Conservation (phyloP, 2,113 vertebrate genomes). For the Ahaetulla prasina region DNA sequence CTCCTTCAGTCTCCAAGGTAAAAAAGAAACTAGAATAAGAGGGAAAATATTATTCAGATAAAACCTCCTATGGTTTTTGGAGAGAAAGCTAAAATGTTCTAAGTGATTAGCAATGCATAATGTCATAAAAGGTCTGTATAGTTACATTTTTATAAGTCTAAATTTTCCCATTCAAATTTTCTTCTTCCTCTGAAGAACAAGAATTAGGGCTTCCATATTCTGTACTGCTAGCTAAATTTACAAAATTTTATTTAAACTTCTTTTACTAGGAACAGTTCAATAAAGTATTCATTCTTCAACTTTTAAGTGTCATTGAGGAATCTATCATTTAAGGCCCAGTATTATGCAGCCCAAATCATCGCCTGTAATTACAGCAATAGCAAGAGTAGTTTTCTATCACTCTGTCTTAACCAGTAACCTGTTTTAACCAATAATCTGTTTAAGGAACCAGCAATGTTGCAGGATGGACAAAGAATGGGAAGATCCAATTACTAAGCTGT, state of each 20-base stretch:
- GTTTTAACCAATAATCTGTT: neutral
- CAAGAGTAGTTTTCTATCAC: neutral
- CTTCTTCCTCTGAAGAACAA: neutral
- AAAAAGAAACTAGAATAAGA: neutral
- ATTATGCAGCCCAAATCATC: neutral
- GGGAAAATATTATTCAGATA: neutral
- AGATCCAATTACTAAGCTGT: neutral
- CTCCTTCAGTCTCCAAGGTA: neutral
- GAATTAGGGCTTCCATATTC: neutral
- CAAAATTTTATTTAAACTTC: neutral
- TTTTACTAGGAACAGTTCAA: neutral
- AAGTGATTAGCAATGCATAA: neutral
- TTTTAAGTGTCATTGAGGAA: neutral
- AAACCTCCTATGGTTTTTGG: neutral
- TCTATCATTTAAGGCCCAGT: neutral
- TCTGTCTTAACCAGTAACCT: neutral
- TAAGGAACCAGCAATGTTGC: neutral
- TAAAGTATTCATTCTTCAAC: neutral
- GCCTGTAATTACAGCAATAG: neutral
- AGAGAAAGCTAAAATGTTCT: neutral
- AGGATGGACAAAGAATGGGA: neutral
- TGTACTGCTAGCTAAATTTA: neutral
- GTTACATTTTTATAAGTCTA: neutral
- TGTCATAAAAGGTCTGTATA: neutral
- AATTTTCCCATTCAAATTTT: neutral